Base-by-base conservation (phyloP, 2,113 vertebrate species). In the Phaethon lepturus region DNA sequence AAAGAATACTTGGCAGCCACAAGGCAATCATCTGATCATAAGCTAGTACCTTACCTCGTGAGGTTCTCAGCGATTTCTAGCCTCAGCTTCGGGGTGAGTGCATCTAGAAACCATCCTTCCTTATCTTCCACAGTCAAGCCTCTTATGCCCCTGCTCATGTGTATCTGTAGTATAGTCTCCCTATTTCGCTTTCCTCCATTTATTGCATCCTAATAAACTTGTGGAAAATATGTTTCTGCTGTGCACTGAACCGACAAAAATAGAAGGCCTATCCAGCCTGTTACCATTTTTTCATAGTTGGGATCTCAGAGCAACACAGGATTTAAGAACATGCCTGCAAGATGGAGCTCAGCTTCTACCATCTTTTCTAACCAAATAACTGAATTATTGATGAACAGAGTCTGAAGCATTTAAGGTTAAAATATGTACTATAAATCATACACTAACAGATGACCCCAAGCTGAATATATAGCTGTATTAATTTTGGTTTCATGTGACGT, bases 401-500 rank as follows among this genome's bases (percentile, higher is more conserved):
- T 17, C 35, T n/a, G 40, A 81, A n/a, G 33, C 14, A 33, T 87
- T 95, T 85, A 90, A 97, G 38, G 64, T 72, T 89, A 89, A 89
- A 95, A 53, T 82, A 59, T 16, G 6, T 71, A 5, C 55, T 82
- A 75, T 94, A 82, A 95, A 93, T 92, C 60, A 73, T 28, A 64
- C 44, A 86, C 45, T 50, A 87, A 16, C 3, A 63, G 18, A 66
- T 84, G 59, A 98, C 47, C 47, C 64, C 88, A 95, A 96, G 93
- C 63, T 64, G 67, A 93, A 81, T 89, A 77, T 44, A 86, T 23
- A 93, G 76, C 53, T 83, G 84, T 94, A 95, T 94, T 96, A 82
- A 95, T 90, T 96, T 97, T 83, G 31, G 58, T 93, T 96, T 83
- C 77, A 55, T 82, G 58, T 97, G 97, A 97, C 9, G 86, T 96